Evolutionary conservation across 2,888 invertebrate genomes (phyloP), one percentile per base, ranked within the genome.

Genomic region (Scotopteryx bipunctaria): DNA sequence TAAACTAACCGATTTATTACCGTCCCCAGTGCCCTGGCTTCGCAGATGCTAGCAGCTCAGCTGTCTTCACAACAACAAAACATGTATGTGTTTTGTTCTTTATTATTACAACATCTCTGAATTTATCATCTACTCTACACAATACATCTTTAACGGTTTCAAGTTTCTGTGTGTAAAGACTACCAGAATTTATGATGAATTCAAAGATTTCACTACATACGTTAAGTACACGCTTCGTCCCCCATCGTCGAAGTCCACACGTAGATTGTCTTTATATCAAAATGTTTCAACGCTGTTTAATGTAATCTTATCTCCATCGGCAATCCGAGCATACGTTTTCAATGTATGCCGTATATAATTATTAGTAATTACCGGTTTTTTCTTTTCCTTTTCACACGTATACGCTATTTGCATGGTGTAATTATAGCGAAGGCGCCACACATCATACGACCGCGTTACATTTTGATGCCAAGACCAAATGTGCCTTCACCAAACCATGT

Each of bases 21-120:
- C 93, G 92, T 94, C 92, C 94, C 94, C 95, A 96, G 96, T 96
- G 96, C 96, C 95, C 96, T 97, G 94, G 96, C 96, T 94, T 95
- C 96, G 93, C 96, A 96, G 96, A 96, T 96, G 96, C 95, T 96
- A 93, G 96, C 96, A 93, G 94, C 95, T 92, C 96, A 96, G 94
- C 94, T 96, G 91, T 95, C 95, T 90, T 94, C 96, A 91, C 96
- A 96, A 93, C 96, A 96, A 93, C 96, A 96, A 94, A 94, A 95
- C 94, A 96, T 96, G 96, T 97, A 97, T 93, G 96, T 96, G 86
- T 90, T 90, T 87, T 90, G 87, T 89, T 88, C 81, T 77, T 72
- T 76, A 78, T 72, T 73, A 81, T 75, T 76, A 76, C 69, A 58
- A 69, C 72, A 76, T 76, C 81, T 80, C 73, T 72, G 69, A 74